Conservation (phyloP, 2,113 vertebrate species). For the Oreochromis spilurus region DNA sequence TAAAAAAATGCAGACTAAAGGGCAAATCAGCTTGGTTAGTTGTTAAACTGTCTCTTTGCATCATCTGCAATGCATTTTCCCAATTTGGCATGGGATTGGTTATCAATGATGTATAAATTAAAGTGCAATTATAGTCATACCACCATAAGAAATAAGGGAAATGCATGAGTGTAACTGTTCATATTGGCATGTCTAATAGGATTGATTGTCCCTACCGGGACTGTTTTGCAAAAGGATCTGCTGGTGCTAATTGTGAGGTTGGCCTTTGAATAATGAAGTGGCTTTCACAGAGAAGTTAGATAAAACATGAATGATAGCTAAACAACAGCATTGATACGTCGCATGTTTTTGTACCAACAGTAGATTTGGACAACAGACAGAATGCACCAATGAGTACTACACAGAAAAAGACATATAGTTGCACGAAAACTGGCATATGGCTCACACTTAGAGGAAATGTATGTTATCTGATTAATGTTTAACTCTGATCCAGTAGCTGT, state of each 20-base stretch:
- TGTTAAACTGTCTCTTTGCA: neutral
- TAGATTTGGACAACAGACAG: neutral
- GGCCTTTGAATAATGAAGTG: constrained; percentile 62
- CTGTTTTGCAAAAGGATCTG: constrained; percentile 20
- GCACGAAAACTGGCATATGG: neutral
- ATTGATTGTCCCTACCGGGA: constrained; percentile 53
- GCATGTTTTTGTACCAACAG: neutral
- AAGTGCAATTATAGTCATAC: neutral
- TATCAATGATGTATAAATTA: constrained; percentile 36
- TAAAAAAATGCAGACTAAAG: neutral
- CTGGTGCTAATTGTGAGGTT: constrained; percentile 40
- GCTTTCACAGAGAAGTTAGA: constrained; percentile 1
- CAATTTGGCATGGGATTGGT: constrained; percentile 5
- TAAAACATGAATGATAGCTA: constrained; percentile 12
- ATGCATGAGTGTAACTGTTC: constrained; percentile 40
- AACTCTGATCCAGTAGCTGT: neutral
- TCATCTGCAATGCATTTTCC: neutral
- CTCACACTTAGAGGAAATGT: neutral
- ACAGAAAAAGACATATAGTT: neutral
- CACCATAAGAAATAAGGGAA: constrained; percentile 22
- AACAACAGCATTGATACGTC: neutral
- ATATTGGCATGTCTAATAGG: constrained; percentile 34
- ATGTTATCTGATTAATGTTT: neutral
- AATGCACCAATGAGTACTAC: neutral
- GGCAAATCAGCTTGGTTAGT: neutral